These are phyloP conservation scores for Gallinago jamesoni DNA, from an alignment of 2,113 vertebrate species.

Conservation along the genomic window DNA sequence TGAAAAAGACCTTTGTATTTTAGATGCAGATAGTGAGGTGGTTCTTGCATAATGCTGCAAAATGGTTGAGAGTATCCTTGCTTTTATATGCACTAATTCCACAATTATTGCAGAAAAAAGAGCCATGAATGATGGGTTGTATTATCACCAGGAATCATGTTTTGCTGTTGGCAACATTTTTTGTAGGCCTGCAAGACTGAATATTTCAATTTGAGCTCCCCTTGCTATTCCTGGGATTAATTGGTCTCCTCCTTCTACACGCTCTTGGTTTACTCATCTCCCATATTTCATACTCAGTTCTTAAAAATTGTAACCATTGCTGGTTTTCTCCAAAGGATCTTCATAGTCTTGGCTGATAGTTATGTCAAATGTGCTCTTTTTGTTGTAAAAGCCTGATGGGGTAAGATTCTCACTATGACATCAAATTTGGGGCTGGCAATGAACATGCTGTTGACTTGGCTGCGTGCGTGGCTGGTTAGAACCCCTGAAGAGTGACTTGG, in stretches of 20 bases:
- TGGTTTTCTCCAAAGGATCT: neutral
- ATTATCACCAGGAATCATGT: neutral
- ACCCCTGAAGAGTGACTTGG: neutral
- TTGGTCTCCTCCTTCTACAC: neutral
- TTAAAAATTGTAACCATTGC: neutral
- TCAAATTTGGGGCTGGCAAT: neutral
- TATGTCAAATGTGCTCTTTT: neutral
- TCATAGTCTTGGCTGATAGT: neutral
- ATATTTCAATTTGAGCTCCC: neutral
- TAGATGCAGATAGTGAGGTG: neutral
- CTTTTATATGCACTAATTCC: neutral
- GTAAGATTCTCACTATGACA: neutral
- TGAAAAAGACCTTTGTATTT: constrained; percentile 10
- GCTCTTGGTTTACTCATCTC: neutral
- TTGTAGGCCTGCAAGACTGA: neutral
- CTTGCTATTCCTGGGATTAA: neutral
- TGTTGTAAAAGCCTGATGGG: neutral
- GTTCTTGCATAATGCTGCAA: neutral
- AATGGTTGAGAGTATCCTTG: neutral
- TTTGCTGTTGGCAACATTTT: neutral
- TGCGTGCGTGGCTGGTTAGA: rapidly evolving
- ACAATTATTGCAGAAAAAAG: neutral
- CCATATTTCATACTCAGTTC: neutral
- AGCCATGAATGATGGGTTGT: neutral
- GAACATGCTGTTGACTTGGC: neutral